Base-by-base conservation (phyloP, 2,113 vertebrate genomes). In the Xenopus laevis region DNA sequence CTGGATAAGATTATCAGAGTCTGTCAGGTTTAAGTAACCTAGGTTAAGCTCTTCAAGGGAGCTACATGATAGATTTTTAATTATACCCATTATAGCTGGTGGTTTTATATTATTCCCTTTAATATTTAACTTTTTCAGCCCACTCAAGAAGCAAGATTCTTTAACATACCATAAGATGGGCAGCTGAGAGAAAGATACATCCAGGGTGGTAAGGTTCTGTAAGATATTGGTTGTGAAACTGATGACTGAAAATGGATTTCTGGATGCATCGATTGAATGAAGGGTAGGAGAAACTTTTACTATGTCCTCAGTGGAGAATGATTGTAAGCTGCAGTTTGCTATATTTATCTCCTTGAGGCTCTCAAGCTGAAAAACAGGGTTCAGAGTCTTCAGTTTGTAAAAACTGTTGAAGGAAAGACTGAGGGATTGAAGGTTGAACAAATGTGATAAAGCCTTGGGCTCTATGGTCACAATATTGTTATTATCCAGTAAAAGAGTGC, bases 201-300 rank as follows among this genome's bases (percentile, higher is more conserved):
- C 81, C 8, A 92, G 62, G 1, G 13, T 61, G 52, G 79, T 74
- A 13, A 91, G 84, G 52, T 71, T 78, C 45, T 85, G 83, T 52
- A 93, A 86, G 44, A 85, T 33, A 15, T 83, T 67, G 5, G 83
- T 79, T 17, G 81, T 84, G 53, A 91, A 60, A 2, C 44, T 70
- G 17, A 88, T 85, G 15, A 59, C 40, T 10, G 63, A 21, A 30
- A 87, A 50, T 4, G 79, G 70, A 77, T 89, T 87, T 17, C 40
- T 21, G 1, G 85, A 88, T 13, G 87, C 12, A 81, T 89, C 81
- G 0, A 91, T 72, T 0, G 8, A 7, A 0, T 79, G 85, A 0
- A 40, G 20, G 21, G 9, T n/a, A 1, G 83, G 10, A 0, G 13
- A 7, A 11, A 69, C 46, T 60, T 50, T 62, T 18, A 61, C 27